Percentiles rank a stretch among this genome's conserved stretches.
These are phyloP conservation scores for Sarcophaga caerulescens DNA, from an alignment of 2,888 invertebrate species.

Conservation along the genomic window DNA sequence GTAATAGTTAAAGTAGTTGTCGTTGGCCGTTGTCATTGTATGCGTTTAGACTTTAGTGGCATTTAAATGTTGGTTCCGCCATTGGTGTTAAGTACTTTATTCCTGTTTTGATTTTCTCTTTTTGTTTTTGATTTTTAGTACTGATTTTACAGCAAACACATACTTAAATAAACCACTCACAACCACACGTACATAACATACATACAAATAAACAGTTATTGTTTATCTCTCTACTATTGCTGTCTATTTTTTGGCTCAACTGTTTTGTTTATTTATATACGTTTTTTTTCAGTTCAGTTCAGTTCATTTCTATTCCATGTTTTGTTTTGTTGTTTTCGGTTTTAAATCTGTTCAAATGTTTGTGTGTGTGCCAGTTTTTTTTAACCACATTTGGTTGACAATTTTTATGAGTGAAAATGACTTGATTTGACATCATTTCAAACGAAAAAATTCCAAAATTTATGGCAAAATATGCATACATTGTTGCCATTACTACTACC, in stretches of 20 bases:
- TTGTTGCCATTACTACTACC: too few relatives aligned
- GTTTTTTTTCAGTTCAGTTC: neutral
- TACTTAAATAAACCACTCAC: neutral
- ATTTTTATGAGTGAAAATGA: conserved; percentile 1
- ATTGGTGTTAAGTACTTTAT: conserved; percentile 62
- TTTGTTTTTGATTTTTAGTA: conserved; percentile 5
- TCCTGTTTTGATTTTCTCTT: conserved; percentile 52
- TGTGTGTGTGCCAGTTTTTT: neutral
- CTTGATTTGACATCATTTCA: neutral
- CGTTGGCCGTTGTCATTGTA: conserved; percentile 31
- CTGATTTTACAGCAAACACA: neutral
- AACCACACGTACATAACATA: neutral
- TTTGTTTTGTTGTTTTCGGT: neutral
- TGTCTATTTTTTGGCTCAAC: conserved; percentile 27
- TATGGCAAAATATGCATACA: too few relatives aligned
- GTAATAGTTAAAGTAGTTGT: conserved; percentile 9
- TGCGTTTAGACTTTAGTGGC: conserved; percentile 43
- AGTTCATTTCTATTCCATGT: neutral
- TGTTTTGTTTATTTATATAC: conserved; percentile 42
- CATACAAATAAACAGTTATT: neutral
- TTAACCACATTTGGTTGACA: conserved; percentile 28
- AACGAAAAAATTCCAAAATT: too few relatives aligned
- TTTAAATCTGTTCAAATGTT: conserved; percentile 49
- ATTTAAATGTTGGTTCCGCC: conserved; percentile 59
- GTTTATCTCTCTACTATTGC: neutral